Evolutionary conservation across 2,797 vertebrate genomes (phyloP), one percentile per base, ranked within the genome.

Genomic region (Typhlichthys eigenmanni): DNA sequence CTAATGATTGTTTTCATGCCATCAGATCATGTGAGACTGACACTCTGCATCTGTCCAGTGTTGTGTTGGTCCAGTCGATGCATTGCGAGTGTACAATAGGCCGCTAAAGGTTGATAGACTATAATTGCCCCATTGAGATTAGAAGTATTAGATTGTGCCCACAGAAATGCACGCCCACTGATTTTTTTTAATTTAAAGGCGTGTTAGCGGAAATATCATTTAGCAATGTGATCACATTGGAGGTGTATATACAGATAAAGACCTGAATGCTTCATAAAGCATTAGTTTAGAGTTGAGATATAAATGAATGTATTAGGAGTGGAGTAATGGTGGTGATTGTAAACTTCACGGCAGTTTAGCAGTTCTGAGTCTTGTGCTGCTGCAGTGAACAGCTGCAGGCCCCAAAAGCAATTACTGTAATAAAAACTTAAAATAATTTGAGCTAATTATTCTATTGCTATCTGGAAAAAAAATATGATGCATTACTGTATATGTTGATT

Each of bases 361-460:
- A 70, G 71, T 86, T 88, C 75, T 64, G 76, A 90, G 78, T 78
- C 80, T 57, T 7, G 60, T 80, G 84, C 82, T 62, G 83, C 83
- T 69, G 79, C 81, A 62, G 69, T 70, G 76, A 84, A 86, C 73
- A 73, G 91, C 91, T 93, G 78, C 81, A 80, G 92, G 92, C 92
- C 79, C 68, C 83, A 89, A 93, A 93, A 92, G 91, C 91, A 92
- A 93, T 93, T 93, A 29, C 24, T 29, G 24, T 29, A 93, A 91
- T 82, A 88, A 85, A 90, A 93, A 91, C 88, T 90, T 91, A 69
- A 93, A 93, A 93, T 94, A 91, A 93, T 93, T 91, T 91, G 85
- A 88, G 88, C 83, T 91, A 89, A 93, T 92, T 93, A 82, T 89
- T 92, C 81, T 90, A 77, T 84, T 72, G 79, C 87, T 92, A 93